Base-by-base conservation (phyloP, 2,797 vertebrate species). In the Australoheros facetus region DNA sequence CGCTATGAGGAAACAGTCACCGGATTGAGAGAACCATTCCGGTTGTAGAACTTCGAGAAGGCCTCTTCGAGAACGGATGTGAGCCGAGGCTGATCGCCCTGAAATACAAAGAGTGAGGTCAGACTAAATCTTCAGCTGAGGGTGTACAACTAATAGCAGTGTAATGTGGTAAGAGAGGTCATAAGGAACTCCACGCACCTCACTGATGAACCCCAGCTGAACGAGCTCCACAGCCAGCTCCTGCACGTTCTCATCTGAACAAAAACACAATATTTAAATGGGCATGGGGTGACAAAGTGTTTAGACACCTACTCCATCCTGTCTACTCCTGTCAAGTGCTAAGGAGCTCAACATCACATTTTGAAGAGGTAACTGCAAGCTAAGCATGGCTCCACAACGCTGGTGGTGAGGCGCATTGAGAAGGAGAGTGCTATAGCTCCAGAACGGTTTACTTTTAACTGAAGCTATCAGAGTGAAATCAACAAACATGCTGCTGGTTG, bases 121-220 rank as follows among this genome's bases (percentile, higher is more conserved):
- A 70, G 12, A 45, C 7, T 3, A 26, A 37, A 12, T 16, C 2
- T 8, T 37, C 4, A 55, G 5, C 16, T 17, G 23, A 10, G n/a
- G 48, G 66, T 73, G 5, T 12, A 19, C 2, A 12, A 16, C 3
- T 19, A 13, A 51, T 3, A 26, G 23, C 5, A 6, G 10, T 66
- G 48, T 48, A 17, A 5, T 55, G 48, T 16, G 54, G n/a, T 26
- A 23, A 62, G 30, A 4, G 1, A 30, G 23, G 19, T 37, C 4
- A 12, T 1, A 42, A 32, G 13, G 48, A 70, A 59, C 39, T 73
- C 26, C 10, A 21, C 95, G 88, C 82, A 98, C 98, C 97, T 99
- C 98, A 12, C 96, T 98, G 91, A 99, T 98, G 93, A 99, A 99
- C 12, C 98, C 98, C 82, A 99, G 95, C 93, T 99, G 98, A 66